Evolutionary conservation across 2,113 vertebrate genomes (phyloP), one percentile per base, ranked within the genome.

Genomic region (Cichladusa arquata): DNA sequence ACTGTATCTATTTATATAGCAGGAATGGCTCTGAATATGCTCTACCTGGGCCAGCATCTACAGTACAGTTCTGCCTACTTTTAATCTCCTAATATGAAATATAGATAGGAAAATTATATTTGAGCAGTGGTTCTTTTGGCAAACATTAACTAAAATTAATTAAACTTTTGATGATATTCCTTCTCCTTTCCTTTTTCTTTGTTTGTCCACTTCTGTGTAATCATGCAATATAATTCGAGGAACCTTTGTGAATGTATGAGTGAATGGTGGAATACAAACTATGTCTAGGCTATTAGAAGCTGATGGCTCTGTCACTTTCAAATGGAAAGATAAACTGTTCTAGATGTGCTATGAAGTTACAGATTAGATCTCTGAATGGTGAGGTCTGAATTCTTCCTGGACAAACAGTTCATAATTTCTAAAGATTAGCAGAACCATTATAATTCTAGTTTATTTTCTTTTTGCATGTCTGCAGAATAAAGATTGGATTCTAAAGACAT

Each of bases 101-200:
- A 97, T 80, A 96, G 93, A 88, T 96, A 94, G 67, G 85, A 90
- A 96, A 94, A 86, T 94, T 74, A 94, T 96, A 95, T 97, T 96
- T 97, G 93, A 97, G 81, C 87, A 96, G 56, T 69, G 73, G 58
- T 58, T 95, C 95, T 95, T 94, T 71, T 60, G 36, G 90, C 79
- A 97, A 96, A 97, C 69, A 95, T 95, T 96, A 95, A 92, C 85
- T 94, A 66, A 95, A 96, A 97, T 96, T 94, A 95, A 97, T 95
- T 94, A 95, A 96, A 94, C 47, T 95, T 95, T 70, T 94, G 92
- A 96, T 96, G 74, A 92, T 94, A 90, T 94, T 96, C 79, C 81
- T 96, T 93, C 71, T 94, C 74, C 64, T 95, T 91, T 92, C 65
- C 51, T 92, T 88, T 89, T 86, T 92, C 88, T 93, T 92, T 97